Evolutionary conservation across 2,113 vertebrate species (phyloP), one percentile per base, ranked within the genome.

Genomic region (Coracopsis vasa): DNA sequence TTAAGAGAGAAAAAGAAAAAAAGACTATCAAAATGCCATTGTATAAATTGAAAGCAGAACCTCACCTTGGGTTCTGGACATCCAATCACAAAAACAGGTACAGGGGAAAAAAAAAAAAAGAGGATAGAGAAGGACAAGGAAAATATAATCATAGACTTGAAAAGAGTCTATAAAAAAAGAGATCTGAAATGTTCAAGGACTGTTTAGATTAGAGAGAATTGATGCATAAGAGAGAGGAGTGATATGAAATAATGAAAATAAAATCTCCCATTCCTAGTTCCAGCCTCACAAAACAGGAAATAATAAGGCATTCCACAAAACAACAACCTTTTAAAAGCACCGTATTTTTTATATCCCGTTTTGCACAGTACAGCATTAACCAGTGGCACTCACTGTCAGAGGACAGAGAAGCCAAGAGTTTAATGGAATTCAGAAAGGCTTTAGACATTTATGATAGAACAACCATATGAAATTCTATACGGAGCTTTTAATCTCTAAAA

Each of bases 391-490:
- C 60, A 73, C 45, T 88, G 47, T 88, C 75, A 67, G 50, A 77
- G 51, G 67, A 93, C 0, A 92, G 64, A 85, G 75, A 90, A 93
- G 42, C 71, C 92, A 95, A 86, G 35, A 86, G 69, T 80, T 93
- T 93, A 90, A 94, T 51, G 61, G 61, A 71, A 95, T 88, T 94
- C 71, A 78, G 75, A 86, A 84, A 61, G 15, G 37, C 69, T 93
- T 95, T 64, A 90, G 92, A 86, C 51, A 80, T 86, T 94, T 88
- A 93, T 64, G 86, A 93, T 86, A 83, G 80, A 94, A 92, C 80
- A 95, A 94, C 89, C 80, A 88, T 41, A 94, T 48, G 51, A 81
- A 80, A 89, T 87, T 95, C 92, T 94, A 96, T 81, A 84, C 51
- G 47, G 69, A 94, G 65, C 72, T 95, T 95, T 94, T 86, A 15